Conservation (phyloP, 1,140 invertebrate genomes). For the Megalopta genalis region DNA sequence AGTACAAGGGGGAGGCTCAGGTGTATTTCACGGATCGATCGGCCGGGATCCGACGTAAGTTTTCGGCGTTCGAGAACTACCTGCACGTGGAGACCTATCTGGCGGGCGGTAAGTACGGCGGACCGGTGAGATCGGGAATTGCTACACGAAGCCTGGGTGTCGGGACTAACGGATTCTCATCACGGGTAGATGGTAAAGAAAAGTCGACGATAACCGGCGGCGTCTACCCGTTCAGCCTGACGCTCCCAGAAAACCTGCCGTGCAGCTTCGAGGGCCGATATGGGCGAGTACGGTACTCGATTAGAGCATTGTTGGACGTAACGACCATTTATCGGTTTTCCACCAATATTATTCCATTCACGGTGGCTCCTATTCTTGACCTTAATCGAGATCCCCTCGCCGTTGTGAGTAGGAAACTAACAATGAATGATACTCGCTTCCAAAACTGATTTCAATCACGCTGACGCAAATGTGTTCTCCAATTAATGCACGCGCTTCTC, state of each 20-base stretch:
- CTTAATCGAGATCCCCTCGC: slow-evolving; percentile 68
- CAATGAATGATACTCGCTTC: slow-evolving; percentile 26
- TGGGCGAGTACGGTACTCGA: slow-evolving; percentile 69
- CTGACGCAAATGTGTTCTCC: neutral
- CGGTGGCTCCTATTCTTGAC: slow-evolving; percentile 62
- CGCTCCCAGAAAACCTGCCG: slow-evolving; percentile 65
- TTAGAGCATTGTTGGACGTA: slow-evolving; percentile 64
- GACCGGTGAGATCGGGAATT: neutral
- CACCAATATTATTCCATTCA: slow-evolving; percentile 66
- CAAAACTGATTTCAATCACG: slow-evolving; percentile 1
- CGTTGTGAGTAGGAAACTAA: slow-evolving; percentile 57
- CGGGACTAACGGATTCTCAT: slow-evolving; percentile 37
- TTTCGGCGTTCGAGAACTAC: slow-evolving; percentile 63
- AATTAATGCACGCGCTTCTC: slow-evolving; percentile 1
- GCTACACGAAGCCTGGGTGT: neutral
- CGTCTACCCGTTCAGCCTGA: slow-evolving; percentile 64
- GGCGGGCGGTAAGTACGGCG: slow-evolving; percentile 56
- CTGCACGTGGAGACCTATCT: slow-evolving; percentile 63
- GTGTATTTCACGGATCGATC: slow-evolving; percentile 70
- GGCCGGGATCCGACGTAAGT: slow-evolving; percentile 65
- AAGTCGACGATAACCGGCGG: slow-evolving; percentile 53
- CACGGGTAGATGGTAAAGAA: slow-evolving; percentile 52
- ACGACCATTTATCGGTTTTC: slow-evolving; percentile 52
- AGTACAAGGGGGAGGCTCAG: slow-evolving; percentile 67
- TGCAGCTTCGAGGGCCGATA: slow-evolving; percentile 73